phyloP scores from a whole-genome alignment of 2,113 vertebrate species.

The Ginglymostoma cirratum region DNA sequence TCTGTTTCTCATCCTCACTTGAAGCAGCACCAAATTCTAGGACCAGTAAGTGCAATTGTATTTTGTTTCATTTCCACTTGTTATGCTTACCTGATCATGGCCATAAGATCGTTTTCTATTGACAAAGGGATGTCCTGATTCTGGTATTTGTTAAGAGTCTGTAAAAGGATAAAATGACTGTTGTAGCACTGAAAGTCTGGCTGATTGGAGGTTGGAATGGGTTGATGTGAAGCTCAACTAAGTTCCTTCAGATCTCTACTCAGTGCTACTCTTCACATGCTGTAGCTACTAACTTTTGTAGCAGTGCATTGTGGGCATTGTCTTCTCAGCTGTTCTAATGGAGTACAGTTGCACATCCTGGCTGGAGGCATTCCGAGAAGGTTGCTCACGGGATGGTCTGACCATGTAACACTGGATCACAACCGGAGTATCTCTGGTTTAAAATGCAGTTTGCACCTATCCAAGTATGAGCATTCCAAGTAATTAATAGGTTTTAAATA shows the following conservation, averaged over 20 bases:
- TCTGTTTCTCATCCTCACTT: not conserved
- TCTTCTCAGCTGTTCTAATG: not conserved
- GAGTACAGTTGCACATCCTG: not conserved
- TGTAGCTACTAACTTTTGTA: not conserved
- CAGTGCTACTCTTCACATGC: not conserved
- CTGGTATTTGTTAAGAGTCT: not conserved
- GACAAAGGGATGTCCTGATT: not conserved
- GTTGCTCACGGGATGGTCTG: not conserved
- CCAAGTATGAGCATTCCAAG: not conserved
- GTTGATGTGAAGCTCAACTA: not conserved
- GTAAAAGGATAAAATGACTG: not conserved
- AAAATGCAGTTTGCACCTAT: not conserved
- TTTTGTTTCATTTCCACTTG: not conserved
- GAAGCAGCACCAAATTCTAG: not conserved
- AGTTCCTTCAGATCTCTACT: not conserved
- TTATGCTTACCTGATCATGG: not conserved
- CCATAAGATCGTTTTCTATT: not conserved
- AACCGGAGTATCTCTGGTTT: too few relatives aligned
- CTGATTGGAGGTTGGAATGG: not conserved
- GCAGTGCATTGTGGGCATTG: not conserved
- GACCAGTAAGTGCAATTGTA: not conserved
- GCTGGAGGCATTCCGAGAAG: not conserved
- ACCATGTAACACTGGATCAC: not conserved
- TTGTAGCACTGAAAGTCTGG: not conserved
- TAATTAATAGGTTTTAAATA: not conserved